Conservation (phyloP, 2,797 vertebrate genomes). For the Squalus acanthias region DNA sequence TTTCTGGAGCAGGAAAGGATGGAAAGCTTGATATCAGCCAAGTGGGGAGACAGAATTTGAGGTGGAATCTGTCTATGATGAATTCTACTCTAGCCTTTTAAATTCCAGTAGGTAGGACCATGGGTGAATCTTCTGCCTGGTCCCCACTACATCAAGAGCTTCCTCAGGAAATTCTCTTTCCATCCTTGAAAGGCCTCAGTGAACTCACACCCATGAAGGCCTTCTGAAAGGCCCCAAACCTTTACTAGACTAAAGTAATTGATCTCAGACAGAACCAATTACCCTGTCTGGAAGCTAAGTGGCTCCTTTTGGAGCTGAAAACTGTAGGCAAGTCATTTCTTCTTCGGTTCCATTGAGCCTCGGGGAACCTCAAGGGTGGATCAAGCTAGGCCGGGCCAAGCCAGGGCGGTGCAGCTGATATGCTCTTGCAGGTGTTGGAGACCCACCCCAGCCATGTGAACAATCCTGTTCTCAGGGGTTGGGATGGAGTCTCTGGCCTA, state of each 20-base stretch:
- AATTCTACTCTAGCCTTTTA: background rate
- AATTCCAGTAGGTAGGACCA: background rate
- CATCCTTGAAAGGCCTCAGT: background rate
- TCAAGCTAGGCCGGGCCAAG: too few relatives aligned
- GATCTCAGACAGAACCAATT: background rate
- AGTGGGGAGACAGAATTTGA: background rate
- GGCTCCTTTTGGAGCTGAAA: background rate
- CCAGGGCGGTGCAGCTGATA: too few relatives aligned
- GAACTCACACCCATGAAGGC: background rate
- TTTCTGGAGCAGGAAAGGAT: background rate
- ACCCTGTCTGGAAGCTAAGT: background rate
- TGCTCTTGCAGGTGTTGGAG: background rate
- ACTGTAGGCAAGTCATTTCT: background rate
- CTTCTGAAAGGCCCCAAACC: background rate
- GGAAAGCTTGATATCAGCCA: background rate
- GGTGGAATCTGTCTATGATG: too few relatives aligned
- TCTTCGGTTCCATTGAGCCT: background rate
- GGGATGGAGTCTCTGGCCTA: background rate
- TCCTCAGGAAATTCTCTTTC: background rate
- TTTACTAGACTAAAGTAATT: background rate
- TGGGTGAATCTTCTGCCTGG: background rate
- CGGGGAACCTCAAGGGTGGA: too few relatives aligned
- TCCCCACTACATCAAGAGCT: background rate
- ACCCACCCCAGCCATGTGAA: background rate
- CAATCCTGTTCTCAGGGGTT: background rate